Evolutionary conservation across 2,113 vertebrate genomes (phyloP).

Genomic region (Bostrychus sinensis): DNA sequence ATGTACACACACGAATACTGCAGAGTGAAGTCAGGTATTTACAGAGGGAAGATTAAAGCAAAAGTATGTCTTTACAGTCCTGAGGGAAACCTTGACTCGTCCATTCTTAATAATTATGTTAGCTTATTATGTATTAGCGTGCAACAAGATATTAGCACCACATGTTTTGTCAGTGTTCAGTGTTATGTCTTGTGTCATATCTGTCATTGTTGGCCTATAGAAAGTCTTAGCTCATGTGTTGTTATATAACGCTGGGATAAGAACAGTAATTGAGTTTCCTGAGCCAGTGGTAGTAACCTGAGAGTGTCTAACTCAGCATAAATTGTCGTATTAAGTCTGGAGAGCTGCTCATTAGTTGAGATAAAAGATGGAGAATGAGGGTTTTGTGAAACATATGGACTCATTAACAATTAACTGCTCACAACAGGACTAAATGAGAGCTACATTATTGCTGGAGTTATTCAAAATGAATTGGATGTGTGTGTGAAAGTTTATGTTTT

Average conservation of each 20-base stretch:
- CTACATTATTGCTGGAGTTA: too few relatives aligned
- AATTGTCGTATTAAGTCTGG: constrained; percentile 6
- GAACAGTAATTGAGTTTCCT: constrained; percentile 22
- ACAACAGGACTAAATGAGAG: too few relatives aligned
- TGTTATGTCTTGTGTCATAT: constrained; percentile 17
- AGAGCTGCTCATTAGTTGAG: not conserved
- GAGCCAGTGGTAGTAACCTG: constrained; percentile 23
- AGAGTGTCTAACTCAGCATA: not conserved
- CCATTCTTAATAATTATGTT: not conserved
- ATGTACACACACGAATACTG: not conserved
- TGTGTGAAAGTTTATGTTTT: too few relatives aligned
- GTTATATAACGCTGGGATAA: constrained; percentile 37
- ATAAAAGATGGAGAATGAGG: not conserved
- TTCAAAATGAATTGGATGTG: too few relatives aligned
- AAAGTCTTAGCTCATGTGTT: constrained; percentile 27
- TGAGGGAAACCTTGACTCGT: not conserved
- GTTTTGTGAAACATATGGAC: not conserved
- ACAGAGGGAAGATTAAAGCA: constrained; percentile 20
- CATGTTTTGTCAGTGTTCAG: constrained; percentile 5
- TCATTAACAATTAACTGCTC: too few relatives aligned
- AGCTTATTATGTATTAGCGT: not conserved
- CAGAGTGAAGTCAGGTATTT: constrained; percentile 14
- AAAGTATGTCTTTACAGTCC: not conserved
- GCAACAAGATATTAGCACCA: constrained; percentile 11
- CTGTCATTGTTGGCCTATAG: not conserved